These are phyloP conservation scores for Oncorhynchus tshawytscha DNA, from an alignment of 2,113 vertebrate genomes.

Conservation along the genomic window DNA sequence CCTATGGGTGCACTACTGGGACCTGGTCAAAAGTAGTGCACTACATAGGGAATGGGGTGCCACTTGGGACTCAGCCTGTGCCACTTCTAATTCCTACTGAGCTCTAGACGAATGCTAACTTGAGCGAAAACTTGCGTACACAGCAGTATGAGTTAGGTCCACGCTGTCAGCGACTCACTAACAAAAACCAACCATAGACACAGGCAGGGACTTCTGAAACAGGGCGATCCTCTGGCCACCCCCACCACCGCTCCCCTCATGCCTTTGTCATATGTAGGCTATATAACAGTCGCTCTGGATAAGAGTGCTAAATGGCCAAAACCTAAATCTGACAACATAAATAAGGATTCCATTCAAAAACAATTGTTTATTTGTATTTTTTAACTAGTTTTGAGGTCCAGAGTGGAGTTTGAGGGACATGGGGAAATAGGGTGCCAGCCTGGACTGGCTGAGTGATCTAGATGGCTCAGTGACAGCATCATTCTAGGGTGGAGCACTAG, in stretches of 20 bases:
- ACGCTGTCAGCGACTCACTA: conserved; percentile 40
- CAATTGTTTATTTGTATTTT: too few species aligned
- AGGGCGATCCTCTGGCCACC: conserved; percentile 30
- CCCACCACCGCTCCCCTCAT: conserved; percentile 23
- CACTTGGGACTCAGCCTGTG: neutral
- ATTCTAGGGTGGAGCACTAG: too few species aligned
- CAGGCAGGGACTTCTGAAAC: conserved; percentile 22
- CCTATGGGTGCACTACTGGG: too few species aligned
- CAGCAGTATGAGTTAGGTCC: conserved; percentile 51
- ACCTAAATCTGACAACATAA: neutral
- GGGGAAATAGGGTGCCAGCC: neutral
- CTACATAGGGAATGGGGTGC: too few species aligned
- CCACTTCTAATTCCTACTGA: conserved; percentile 39
- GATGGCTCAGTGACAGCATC: neutral
- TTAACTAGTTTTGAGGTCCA: too few species aligned
- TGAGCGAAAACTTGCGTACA: conserved; percentile 54
- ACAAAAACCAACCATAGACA: conserved; percentile 6
- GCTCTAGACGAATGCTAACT: conserved; percentile 45
- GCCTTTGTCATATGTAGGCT: conserved; percentile 14
- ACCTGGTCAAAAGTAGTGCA: too few species aligned
- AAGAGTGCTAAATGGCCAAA: too few species aligned
- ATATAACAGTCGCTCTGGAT: neutral
- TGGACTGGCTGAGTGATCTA: neutral
- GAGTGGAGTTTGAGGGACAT: too few species aligned
- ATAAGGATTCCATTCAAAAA: neutral